Evolutionary conservation across 2,113 vertebrate species (phyloP).

Genomic region (Perccottus glenii): DNA sequence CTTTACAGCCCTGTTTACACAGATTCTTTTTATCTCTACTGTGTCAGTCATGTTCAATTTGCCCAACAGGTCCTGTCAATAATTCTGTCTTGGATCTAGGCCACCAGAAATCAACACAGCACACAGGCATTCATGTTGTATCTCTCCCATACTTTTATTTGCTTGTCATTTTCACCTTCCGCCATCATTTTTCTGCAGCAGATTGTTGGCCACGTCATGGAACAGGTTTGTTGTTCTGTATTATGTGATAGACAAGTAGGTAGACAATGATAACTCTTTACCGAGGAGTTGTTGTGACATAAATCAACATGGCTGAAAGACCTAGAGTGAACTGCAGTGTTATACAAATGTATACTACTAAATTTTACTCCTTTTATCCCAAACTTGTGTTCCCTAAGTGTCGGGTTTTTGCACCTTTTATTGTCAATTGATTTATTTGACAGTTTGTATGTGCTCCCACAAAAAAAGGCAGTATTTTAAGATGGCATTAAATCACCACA

Average conservation of each 20-base stretch:
- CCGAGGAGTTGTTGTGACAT: not conserved
- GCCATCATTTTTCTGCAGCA: conserved; percentile 13
- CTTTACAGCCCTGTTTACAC: conserved; percentile 31
- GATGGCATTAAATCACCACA: conserved; percentile 12
- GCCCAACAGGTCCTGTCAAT: conserved; percentile 52
- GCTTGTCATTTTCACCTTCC: not conserved
- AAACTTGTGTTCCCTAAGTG: not conserved
- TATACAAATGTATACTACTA: conserved; percentile 3
- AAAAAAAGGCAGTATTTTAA: conserved; percentile 8
- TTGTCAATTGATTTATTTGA: conserved; percentile 4
- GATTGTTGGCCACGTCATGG: conserved; percentile 4
- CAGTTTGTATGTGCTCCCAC: conserved; percentile 23
- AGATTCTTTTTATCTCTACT: conserved; percentile 36
- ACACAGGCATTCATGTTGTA: conserved; percentile 12
- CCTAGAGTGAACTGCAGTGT: not conserved
- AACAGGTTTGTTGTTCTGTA: not conserved
- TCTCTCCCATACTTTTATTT: conserved; percentile 26
- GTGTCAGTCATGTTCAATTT: conserved; percentile 50
- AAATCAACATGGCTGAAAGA: not conserved
- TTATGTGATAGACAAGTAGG: not conserved
- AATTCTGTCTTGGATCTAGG: conserved; percentile 39
- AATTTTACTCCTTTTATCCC: not conserved
- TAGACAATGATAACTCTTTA: no score
- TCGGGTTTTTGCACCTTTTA: not conserved
- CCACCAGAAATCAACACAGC: conserved; percentile 24